Conservation (phyloP, 2,113 vertebrate species). For the Mormyrus iriodes region DNA sequence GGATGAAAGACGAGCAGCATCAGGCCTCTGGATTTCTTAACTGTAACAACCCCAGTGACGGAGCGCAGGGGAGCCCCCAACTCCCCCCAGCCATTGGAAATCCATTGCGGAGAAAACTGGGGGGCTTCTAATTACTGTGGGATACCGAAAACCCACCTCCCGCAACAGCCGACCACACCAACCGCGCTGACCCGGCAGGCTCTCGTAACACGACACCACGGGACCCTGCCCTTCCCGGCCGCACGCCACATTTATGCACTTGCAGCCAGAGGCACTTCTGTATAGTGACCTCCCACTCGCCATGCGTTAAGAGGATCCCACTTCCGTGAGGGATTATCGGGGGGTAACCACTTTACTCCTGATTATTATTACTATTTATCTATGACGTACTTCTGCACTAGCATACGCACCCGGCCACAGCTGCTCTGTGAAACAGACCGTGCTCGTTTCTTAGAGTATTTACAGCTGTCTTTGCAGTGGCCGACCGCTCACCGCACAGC, state of each 20-base stretch:
- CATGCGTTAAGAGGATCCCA: neutral
- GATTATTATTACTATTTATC: neutral
- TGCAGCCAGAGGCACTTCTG: too few relatives aligned
- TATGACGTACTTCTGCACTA: neutral
- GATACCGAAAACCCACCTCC: neutral
- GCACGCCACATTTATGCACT: too few relatives aligned
- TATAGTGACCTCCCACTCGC: neutral
- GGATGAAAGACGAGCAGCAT: slow-evolving; percentile 70
- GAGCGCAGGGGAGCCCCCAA: slow-evolving; percentile 40
- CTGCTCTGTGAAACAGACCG: neutral
- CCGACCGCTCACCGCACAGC: neutral
- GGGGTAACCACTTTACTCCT: neutral
- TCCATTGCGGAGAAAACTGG: slow-evolving; percentile 25
- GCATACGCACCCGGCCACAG: neutral
- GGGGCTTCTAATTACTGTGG: slow-evolving; percentile 53
- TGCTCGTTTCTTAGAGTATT: neutral
- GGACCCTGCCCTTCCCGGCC: neutral
- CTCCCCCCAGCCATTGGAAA: slow-evolving; percentile 54
- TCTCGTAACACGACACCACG: neutral
- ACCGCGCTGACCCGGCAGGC: neutral
- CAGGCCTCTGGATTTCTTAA: slow-evolving; percentile 66
- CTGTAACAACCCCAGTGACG: slow-evolving; percentile 70
- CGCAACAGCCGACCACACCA: neutral
- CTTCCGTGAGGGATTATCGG: neutral
- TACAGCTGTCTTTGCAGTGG: neutral